Percentiles rank a stretch among this genome's conserved stretches.
phyloP scores from a whole-genome alignment of 2,888 invertebrate species.

The Merodon equestris region DNA sequence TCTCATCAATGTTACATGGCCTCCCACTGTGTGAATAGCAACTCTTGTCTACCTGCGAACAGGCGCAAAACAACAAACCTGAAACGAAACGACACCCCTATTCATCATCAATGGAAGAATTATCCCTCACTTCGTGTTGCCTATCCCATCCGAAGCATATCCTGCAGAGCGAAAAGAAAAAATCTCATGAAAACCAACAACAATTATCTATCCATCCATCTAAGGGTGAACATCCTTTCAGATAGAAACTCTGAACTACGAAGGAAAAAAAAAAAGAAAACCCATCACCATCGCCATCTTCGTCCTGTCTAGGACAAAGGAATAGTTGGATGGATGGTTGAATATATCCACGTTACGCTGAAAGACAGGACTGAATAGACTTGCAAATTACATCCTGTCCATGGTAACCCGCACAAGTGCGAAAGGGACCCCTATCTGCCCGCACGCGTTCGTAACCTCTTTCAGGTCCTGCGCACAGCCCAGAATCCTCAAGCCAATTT shows the following conservation, averaged over 20 bases:
- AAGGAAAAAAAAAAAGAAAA: constrained; percentile 10
- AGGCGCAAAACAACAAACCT: constrained; percentile 43
- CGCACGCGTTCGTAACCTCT: constrained; percentile 16
- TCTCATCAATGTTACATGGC: no score
- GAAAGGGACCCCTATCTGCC: constrained; percentile 52
- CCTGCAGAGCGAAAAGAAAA: constrained; percentile 35
- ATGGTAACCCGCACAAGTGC: constrained; percentile 52
- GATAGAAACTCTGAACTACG: constrained; percentile 31
- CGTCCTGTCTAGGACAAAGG: constrained; percentile 41
- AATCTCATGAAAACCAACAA: constrained; percentile 29
- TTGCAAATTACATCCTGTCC: constrained; percentile 57
- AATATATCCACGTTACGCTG: constrained; percentile 30
- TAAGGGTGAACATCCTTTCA: constrained; percentile 65
- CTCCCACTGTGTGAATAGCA: background rate
- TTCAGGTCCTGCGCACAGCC: constrained; percentile 61
- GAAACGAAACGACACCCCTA: constrained; percentile 19
- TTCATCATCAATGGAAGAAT: constrained; percentile 54
- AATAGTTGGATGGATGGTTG: constrained; percentile 22
- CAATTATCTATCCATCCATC: constrained; percentile 44
- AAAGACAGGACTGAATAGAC: constrained; percentile 56
- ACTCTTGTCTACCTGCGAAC: constrained; percentile 32
- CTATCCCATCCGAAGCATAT: background rate
- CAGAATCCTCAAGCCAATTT: constrained; percentile 31
- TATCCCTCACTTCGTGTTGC: constrained; percentile 28
- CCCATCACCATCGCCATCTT: constrained; percentile 45